Base-by-base conservation (phyloP, 2,888 invertebrate genomes). In the Zootermopsis nevadensis region DNA sequence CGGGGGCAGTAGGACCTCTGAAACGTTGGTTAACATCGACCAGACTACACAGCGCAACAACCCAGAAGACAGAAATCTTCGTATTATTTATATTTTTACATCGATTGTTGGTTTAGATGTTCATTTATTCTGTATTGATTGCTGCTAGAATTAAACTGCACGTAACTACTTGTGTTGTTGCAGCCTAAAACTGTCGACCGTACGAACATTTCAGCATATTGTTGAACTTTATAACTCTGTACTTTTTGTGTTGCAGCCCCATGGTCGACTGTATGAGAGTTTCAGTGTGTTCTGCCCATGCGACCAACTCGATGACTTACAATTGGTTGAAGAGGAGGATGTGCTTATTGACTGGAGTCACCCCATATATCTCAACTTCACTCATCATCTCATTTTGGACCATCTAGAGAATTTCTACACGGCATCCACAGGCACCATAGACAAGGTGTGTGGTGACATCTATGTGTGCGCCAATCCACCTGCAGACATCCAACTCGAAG, bases 291-390 rank as follows among this genome's bases (percentile, higher is more conserved):
- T 96, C 91, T 96, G 96, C 90, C 96, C 96, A 81, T 93, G 94
- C 88, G 93, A 94, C 88, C 93, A 93, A 86, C 91, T 95, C 86
- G 95, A 96, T 87, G 90, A 93, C 86, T 92, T 96, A 87, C 93
- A 93, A 87, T 90, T 95, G 86, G 90, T 96, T 88, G 93, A 94
- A 85, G 92, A 94, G 85, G 96, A 96, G 89, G 95, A 95, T 90
- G 89, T 94, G 77, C 92, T 96, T 86, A 92, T 96, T 86, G 95
- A 96, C 90, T 95, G 96, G 93, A 92, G 93, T 85, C 93, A 93
- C 89, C 96, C 96, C 82, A 90, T 96, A 90, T 96, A 95, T 92
- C 93, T 96, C 91, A 96, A 96, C 91, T 96, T 96, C 90, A 96
- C 95, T 86, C 96, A 96, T 91, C 93, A 93, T 88, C 93, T 93